Conservation (phyloP, 2,113 vertebrate species). For the Crotalus tigris region DNA sequence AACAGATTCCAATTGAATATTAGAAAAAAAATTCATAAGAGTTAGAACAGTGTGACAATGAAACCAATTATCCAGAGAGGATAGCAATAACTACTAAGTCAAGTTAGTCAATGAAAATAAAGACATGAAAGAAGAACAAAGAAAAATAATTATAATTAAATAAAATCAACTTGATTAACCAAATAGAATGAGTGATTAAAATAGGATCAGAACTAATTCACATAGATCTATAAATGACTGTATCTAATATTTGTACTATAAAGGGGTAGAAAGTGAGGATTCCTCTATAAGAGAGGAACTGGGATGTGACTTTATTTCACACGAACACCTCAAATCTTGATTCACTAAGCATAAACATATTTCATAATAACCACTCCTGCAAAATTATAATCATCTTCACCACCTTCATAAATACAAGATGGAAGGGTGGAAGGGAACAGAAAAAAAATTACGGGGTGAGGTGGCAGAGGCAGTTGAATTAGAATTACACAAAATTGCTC, state of each 20-base stretch:
- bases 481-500: slow-evolving; percentile 77
- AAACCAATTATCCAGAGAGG: not conserved
- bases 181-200: not conserved
- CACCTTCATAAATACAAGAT: not conserved
- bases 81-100: not conserved
- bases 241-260: not conserved
- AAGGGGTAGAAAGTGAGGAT: not conserved
- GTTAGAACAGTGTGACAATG: not conserved
- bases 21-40: not conserved
- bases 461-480: slow-evolving; percentile 65
- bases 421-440: not conserved
- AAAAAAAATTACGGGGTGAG: not conserved
- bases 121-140: not conserved
- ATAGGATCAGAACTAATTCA: not conserved
- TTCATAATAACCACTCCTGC: slow-evolving; percentile 20
- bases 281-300: not conserved
- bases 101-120: not conserved
- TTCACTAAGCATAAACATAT: not conserved
- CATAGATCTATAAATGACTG: not conserved
- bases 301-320: not conserved
- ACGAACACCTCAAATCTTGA: not conserved
- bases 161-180: not conserved
- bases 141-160: not conserved
- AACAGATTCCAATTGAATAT: not conserved
- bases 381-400: slow-evolving; percentile 46